Evolutionary conservation across 2,113 vertebrate species (phyloP).

Genomic region (Sinocyclocheilus grahami): DNA sequence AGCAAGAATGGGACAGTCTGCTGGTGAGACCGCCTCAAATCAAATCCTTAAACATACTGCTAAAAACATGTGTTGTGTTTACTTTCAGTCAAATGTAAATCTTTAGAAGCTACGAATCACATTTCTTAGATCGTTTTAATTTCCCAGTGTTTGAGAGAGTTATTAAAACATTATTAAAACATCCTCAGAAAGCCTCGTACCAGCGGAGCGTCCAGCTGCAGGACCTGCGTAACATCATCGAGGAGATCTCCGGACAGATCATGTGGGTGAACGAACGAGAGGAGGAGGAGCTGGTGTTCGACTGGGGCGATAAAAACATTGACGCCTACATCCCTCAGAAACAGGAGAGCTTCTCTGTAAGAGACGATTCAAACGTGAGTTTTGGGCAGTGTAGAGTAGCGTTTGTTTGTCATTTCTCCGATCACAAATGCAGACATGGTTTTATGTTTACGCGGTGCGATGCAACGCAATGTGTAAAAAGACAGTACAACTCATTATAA

Average conservation of each 20-base stretch:
- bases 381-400: too few species aligned
- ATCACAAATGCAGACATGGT: too few species aligned
- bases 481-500: too few species aligned
- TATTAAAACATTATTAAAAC: too few species aligned
- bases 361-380: slow-evolving; percentile 43
- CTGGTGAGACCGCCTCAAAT: slow-evolving; percentile 76
- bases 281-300: slow-evolving; percentile 92
- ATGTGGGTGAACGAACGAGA: slow-evolving; percentile 98
- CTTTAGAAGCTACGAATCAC: neutral
- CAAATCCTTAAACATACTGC: too few species aligned
- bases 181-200: slow-evolving; percentile 80
- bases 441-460: too few species aligned
- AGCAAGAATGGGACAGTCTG: slow-evolving; percentile 89
- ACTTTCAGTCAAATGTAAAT: too few species aligned
- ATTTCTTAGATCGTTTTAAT: too few species aligned
- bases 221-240: slow-evolving; percentile 85
- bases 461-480: too few species aligned
- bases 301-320: slow-evolving; percentile 94
- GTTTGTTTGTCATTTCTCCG: too few species aligned
- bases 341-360: slow-evolving; percentile 94
- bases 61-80: too few species aligned
- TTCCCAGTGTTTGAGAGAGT: neutral
- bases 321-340: slow-evolving; percentile 84
- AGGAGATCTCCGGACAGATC: slow-evolving; percentile 88
- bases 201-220: slow-evolving; percentile 82